Percentiles rank a stretch among this genome's conserved stretches.
These are phyloP conservation scores for Gobius niger DNA, from an alignment of 2,113 vertebrate genomes.

Conservation along the genomic window DNA sequence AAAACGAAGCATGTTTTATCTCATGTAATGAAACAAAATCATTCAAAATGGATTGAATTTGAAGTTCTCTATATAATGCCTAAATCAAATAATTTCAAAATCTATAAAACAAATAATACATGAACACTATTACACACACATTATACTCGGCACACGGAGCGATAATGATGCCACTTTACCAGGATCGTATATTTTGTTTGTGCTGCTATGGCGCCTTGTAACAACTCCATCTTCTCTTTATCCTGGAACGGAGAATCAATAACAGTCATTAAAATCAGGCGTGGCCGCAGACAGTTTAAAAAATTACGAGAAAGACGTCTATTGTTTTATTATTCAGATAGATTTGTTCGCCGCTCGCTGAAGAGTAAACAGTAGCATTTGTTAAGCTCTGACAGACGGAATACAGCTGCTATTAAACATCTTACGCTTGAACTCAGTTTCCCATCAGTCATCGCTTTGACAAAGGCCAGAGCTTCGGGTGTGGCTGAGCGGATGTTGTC, in stretches of 20 bases:
- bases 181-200: slow-evolving; percentile 90
- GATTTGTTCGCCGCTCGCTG: slow-evolving; percentile 4
- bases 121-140: too few species aligned
- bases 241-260: slow-evolving; percentile 73
- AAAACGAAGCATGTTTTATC: too few species aligned
- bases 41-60: too few species aligned
- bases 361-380: background rate
- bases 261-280: slow-evolving; percentile 18
- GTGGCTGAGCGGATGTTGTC: slow-evolving; percentile 97
- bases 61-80: too few species aligned
- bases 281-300: slow-evolving; percentile 4
- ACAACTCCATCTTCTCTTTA: slow-evolving; percentile 83
- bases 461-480: slow-evolving; percentile 84
- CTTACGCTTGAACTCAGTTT: slow-evolving; percentile 72
- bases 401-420: slow-evolving; percentile 11
- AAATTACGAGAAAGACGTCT: background rate
- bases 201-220: slow-evolving; percentile 83
- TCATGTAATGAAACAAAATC: too few species aligned
- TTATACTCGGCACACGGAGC: background rate
- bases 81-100: too few species aligned
- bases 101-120: too few species aligned
- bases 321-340: slow-evolving; percentile 8
- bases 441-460: slow-evolving; percentile 83
- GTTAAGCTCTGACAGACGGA: slow-evolving; percentile 5
- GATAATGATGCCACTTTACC: slow-evolving; percentile 72